Base-by-base conservation (phyloP, 2,888 invertebrate species). In the Sericinus montela region DNA sequence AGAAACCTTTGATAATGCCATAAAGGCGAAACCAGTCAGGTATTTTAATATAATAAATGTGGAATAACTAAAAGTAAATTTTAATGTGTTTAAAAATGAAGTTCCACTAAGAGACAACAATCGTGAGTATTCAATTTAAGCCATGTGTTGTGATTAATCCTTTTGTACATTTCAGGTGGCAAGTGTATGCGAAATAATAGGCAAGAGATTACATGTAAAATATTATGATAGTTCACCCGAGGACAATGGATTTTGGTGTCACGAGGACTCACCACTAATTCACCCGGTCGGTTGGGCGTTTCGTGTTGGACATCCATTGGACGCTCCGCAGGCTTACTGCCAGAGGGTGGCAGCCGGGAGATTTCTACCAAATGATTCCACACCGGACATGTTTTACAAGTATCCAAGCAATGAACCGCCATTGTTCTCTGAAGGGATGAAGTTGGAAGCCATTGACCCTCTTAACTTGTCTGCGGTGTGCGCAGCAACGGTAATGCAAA, bases 211-310 rank as follows among this genome's bases (percentile, higher is more conserved):
- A 50, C 95, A 97, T 65, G 93, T 99, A 1, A 94, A 94, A 64
- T 98, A 98, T 80, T 97, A 94, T 62, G 96, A 97, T 65, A 93
- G 94, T 53, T 90, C 93, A 9, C 91, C 92, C 0, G 93, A 94
- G 56, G 95, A 96, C 53, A 93, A 93, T 60, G 95, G 97, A 3
- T 98, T 99, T 77, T 99, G 98, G 98, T 98, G 98, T 72, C 98
- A 98, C 60, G 97, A 98, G 79, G 95, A 96, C 72, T 98, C 98
- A 0, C 96, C 97, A 0, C 89, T 98, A 9, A 94, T 99, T 56
- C 98, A 98, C 80, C 97, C 97, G 0, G 96, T 98, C 1, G 98
- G 98, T n/a, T 98, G 99, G 98, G 97, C 98, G 0, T 94, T 93
- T 48, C 80, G 93, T 49, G 94, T 97, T 0, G 98, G 97, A 0